Base-by-base conservation (phyloP, 2,797 vertebrate species). In the Tadarida brasiliensis region DNA sequence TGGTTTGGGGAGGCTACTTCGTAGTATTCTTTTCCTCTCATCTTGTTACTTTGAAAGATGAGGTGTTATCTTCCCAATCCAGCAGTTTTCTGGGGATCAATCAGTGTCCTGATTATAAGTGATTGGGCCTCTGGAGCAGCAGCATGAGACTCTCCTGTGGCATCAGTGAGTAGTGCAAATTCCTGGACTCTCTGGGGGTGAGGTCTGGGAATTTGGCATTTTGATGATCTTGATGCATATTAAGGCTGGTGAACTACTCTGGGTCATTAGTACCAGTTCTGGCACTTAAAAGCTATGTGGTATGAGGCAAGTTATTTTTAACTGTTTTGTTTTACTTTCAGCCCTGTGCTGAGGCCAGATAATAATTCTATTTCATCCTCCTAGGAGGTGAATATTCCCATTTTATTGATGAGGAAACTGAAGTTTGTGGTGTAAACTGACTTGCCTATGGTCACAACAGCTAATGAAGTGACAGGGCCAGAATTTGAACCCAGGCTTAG, bases 401-500 rank as follows among this genome's bases (percentile, higher is more conserved):
- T 71, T 67, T 77, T 90, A 65, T 22, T 78, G 57, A 74, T 19
- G 47, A 88, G 30, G 67, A 84, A 73, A 78, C 65, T 86, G 1
- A 44, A 30, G 15, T 49, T 70, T 91, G 19, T 11, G 54, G 33
- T 81, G 57, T 70, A 22, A 74, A 74, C 26, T 33, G 22, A 65
- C 17, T 80, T 91, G 47, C 35, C 57, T 81, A 0, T 91, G 84
- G 44, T 88, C 44, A 81, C 11, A 54, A 68, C 49, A 86, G 19
- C 33, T 56, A 78, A 28, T 67, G n/a, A 85, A 87, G 28, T 54
- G 77, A 73, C 26, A 81, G 35, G 73, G 30, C 59, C 30, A 81
- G 67, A 94, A 81, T 91, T 65, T 85, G 84, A 92, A 81, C n/a
- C 33, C 12, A 70, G 54, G 73, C 51, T 63, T 89, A 28, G 47